Evolutionary conservation across 2,888 invertebrate species (phyloP).

Genomic region (Lepidochrysops patricia): DNA sequence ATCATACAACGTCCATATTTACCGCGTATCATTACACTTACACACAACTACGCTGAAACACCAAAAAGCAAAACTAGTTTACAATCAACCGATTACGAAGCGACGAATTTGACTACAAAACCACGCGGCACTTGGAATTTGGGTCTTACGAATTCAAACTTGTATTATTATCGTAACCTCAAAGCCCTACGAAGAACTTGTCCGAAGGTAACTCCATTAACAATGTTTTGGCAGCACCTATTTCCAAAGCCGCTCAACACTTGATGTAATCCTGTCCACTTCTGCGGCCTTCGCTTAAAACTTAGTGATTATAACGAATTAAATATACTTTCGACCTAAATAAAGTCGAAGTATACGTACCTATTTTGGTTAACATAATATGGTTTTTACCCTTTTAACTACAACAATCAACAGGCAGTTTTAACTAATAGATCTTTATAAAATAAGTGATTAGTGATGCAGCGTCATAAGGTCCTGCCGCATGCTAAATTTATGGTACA

Average conservation of each 20-base stretch:
- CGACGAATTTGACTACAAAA: slow-evolving; percentile 3
- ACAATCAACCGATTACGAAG: neutral
- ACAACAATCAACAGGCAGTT: too few relatives aligned
- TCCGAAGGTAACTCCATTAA: slow-evolving; percentile 54
- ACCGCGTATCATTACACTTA: neutral
- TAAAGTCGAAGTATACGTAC: too few relatives aligned
- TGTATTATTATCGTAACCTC: slow-evolving; percentile 34
- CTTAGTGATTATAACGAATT: slow-evolving; percentile 39
- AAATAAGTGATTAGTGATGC: too few relatives aligned
- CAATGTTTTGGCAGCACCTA: slow-evolving; percentile 49
- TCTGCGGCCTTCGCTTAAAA: slow-evolving; percentile 39
- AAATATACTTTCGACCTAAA: slow-evolving; percentile 2
- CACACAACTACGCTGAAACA: neutral
- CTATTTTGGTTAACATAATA: too few relatives aligned
- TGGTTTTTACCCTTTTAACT: too few relatives aligned
- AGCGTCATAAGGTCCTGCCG: too few relatives aligned
- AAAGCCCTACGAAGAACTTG: slow-evolving; percentile 41
- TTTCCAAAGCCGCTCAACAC: slow-evolving; percentile 36
- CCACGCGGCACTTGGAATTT: slow-evolving; percentile 16
- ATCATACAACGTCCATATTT: too few relatives aligned
- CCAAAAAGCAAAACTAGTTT: neutral
- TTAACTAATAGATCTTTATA: too few relatives aligned
- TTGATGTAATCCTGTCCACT: slow-evolving; percentile 42
- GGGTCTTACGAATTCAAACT: slow-evolving; percentile 27
- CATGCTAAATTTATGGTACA: too few relatives aligned